phyloP scores from a whole-genome alignment of 2,113 vertebrate genomes.

The Laticauda laticaudata region DNA sequence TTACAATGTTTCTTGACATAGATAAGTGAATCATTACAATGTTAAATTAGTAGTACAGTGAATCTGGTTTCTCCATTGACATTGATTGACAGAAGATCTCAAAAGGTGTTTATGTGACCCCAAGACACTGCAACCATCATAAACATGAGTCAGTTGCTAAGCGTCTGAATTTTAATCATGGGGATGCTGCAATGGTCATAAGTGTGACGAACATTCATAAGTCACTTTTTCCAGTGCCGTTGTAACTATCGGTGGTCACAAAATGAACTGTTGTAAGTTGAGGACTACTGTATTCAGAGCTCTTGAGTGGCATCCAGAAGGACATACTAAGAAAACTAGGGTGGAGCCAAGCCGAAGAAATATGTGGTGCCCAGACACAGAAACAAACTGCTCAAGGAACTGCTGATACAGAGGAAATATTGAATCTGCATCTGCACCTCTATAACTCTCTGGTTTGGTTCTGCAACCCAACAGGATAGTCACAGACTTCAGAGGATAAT shows the following conservation, averaged over 20 bases:
- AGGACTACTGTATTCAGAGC: not conserved
- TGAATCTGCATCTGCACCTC: too few species aligned
- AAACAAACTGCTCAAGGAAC: not conserved
- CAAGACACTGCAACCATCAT: not conserved
- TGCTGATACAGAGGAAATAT: too few species aligned
- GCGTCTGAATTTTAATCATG: not conserved
- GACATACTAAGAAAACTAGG: not conserved
- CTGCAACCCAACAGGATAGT: too few species aligned
- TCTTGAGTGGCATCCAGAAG: not conserved
- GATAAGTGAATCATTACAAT: not conserved
- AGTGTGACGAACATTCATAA: not conserved
- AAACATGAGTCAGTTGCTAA: not conserved
- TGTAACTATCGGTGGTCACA: not conserved
- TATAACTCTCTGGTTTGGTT: too few species aligned
- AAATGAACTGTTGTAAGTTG: not conserved
- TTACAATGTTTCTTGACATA: not conserved
- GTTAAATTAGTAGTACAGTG: not conserved
- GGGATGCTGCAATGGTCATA: not conserved
- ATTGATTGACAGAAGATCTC: too few species aligned
- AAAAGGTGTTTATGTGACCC: not conserved
- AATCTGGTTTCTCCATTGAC: too few species aligned
- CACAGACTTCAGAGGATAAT: too few species aligned
- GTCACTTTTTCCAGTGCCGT: not conserved
- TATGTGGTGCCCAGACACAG: not conserved
- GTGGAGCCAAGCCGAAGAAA: not conserved